Evolutionary conservation across 2,888 invertebrate species (phyloP), one percentile per base, ranked within the genome.

Genomic region (Neoitamus cyanurus): DNA sequence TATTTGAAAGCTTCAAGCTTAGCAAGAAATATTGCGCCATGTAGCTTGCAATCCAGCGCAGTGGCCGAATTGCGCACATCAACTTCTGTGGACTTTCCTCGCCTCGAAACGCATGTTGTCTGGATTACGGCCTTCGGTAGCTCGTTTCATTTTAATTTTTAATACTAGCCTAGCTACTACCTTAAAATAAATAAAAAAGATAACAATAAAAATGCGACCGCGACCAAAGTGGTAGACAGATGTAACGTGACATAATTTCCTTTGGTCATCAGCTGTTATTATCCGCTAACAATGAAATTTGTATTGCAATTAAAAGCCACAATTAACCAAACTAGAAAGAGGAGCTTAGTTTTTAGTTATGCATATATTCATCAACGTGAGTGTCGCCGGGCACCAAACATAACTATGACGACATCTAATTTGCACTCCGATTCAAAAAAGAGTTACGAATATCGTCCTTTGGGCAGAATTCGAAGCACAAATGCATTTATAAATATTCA

Each of bases 401-500:
- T 58, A 58, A 58, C 58, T 20, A 58, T 58, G 58, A 58, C 58
- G 20, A 20, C 25, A 25, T 58, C 9, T 58, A 25, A 48, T 48
- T 48, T 58, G 58, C 58, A 58, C 58, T 58, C 20, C 2, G 11
- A 15, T 15, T 58, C 25, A 73, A 46, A 42, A 75, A 58, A 58
- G 31, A 20, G 58, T 80, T 58, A 25, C n/a, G n/a, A 80, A 80
- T 80, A 58, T 25, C 58, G 31, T 48, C 58, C 58, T 15, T 31
- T 58, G 34, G 58, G 58, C 20, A 9, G 20, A 34, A 48, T 34
- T 48, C 37, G 9, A 80, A 80, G 34, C 34, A 15, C 48, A 80
- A 80, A 58, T 58, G 58, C 78, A 80, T 5, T 80, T 58, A 80
- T 80, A 80, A 80, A 80, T 80, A 80, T 80, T 80, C 78, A 80